Base-by-base conservation (phyloP, 2,888 invertebrate genomes). In the Pherbina coryleti region DNA sequence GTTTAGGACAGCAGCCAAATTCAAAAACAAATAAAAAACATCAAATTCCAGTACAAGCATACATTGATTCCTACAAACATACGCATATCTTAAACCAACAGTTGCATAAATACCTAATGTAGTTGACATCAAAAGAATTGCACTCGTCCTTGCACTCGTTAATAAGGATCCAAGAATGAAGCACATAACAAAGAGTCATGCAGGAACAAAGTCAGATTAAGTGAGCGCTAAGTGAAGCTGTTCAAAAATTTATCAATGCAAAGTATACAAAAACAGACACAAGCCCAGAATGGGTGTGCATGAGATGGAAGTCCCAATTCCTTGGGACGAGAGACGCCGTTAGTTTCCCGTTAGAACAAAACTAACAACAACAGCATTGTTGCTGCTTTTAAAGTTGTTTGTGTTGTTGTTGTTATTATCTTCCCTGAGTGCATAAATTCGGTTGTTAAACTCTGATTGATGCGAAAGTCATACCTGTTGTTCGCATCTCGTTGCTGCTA, bases 401-500 rank as follows among this genome's bases (percentile, higher is more conserved):
- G 19, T 49, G 25, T 28, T 69, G 5, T 51, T 51, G 28, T 53
- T 53, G 19, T 70, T 66, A 31, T 49, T 71, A 28, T 28, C 49
- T 44, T 62, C 17, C 28, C 62, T 67, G 19, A 84, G 86, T 85
- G 86, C 87, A 87, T 87, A 87, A 84, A 87, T 86, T 86, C 84
- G 79, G 82, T 84, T 84, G 84, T 84, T 84, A 87, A 86, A 82
- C 83, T 83, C 85, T 86, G 86, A 87, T 87, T 87, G 87, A 87
- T 86, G 85, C 83, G 81, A 62, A 72, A 28, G 53, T 11, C 22
- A 70, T 51, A 9, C 53, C 9, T 9, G 34, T 71, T 57, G 28
- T 37, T 60, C 19, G 57, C 14, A 57, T 37, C 22, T 57, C 28
- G 51, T 28, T 51, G 51, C 51, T 28, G n/a, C 22, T 69, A 14